These are phyloP conservation scores for Cyanoramphus novaezelandiae DNA, from an alignment of 2,113 vertebrate genomes.

Conservation along the genomic window DNA sequence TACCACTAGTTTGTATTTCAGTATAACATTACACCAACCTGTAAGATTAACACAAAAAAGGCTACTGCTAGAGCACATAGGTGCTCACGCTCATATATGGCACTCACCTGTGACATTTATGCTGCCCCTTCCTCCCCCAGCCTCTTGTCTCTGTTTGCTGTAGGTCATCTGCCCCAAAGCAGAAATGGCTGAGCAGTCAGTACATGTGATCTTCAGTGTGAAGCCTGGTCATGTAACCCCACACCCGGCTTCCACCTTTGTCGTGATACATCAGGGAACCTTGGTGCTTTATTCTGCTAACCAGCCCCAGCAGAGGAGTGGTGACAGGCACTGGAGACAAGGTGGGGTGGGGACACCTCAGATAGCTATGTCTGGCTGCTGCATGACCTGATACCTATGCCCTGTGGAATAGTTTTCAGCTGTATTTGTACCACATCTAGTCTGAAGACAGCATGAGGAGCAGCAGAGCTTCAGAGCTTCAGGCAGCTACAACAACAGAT, in stretches of 20 bases:
- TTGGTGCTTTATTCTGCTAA: neutral
- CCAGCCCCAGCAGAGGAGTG: neutral
- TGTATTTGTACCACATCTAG: neutral
- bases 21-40: neutral
- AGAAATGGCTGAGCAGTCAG: neutral
- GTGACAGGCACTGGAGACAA: neutral
- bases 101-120: neutral
- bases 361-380: neutral
- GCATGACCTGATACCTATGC: neutral
- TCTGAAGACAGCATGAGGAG: neutral
- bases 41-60: neutral
- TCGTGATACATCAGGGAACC: neutral
- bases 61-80: accelerated
- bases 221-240: neutral
- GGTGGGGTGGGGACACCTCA: neutral
- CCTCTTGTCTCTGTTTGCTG: neutral
- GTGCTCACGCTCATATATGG: accelerated
- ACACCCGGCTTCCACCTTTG: accelerated
- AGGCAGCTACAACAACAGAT: neutral
- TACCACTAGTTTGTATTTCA: neutral
- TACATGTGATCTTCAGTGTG: neutral
- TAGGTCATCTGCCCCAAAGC: neutral
- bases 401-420: neutral
- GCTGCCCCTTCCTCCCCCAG: neutral
- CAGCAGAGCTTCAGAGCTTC: neutral